Conservation (phyloP, 2,113 vertebrate species). For the Ictidomys tridecemlineatus region DNA sequence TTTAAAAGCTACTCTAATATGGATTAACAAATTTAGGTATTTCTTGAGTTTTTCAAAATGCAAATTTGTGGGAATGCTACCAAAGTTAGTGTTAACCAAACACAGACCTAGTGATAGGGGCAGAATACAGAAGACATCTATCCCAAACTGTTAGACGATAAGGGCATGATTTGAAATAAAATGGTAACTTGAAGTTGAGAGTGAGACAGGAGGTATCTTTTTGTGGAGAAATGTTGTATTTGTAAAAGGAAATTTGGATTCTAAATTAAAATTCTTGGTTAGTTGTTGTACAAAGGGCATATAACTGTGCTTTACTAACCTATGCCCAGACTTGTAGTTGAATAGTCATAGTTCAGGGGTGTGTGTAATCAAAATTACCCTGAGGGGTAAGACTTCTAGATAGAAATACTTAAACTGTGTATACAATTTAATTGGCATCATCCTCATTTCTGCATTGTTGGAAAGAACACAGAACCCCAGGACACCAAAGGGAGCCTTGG, state of each 20-base stretch:
- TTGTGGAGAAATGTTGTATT: neutral
- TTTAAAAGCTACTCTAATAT: constrained; percentile 60
- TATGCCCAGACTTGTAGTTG: neutral
- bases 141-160: neutral
- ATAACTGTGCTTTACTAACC: constrained; percentile 1
- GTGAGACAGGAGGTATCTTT: neutral
- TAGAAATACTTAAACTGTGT: neutral
- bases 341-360: neutral
- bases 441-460: neutral
- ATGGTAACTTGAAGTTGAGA: neutral
- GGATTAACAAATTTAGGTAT: constrained; percentile 55
- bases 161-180: neutral
- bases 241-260: constrained; percentile 57
- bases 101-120: neutral
- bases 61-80: neutral
- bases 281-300: neutral
- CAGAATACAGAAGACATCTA: neutral
- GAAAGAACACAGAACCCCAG: neutral
- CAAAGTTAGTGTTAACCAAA: constrained; percentile 24
- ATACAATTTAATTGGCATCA: neutral
- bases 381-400: neutral
- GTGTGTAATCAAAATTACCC: constrained; percentile 39
- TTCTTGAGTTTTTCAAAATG: constrained; percentile 35
- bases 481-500: neutral
- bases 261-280: constrained; percentile 29